Conservation (phyloP, 2,797 vertebrate genomes). For the Artibeus jamaicensis region DNA sequence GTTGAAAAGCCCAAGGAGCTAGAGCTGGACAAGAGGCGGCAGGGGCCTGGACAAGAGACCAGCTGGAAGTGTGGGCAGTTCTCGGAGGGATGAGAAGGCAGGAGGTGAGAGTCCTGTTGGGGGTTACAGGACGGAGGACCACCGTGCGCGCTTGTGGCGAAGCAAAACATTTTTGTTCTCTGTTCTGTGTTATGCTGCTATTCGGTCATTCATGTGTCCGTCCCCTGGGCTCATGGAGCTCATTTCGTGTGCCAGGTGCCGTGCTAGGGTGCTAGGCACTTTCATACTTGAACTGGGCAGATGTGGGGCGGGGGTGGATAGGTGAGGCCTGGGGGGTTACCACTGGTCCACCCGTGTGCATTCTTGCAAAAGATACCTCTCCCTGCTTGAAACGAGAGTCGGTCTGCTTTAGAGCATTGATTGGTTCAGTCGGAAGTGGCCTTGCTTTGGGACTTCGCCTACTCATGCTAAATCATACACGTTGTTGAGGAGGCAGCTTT, state of each 20-base stretch:
- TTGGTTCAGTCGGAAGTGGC: not conserved
- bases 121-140: fast-evolving
- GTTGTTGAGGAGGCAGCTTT: not conserved
- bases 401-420: not conserved
- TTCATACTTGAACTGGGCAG: not conserved
- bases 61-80: not conserved
- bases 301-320: not conserved
- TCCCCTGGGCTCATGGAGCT: not conserved
- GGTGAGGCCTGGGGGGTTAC: not conserved
- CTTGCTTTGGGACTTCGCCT: not conserved
- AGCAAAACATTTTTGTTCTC: not conserved
- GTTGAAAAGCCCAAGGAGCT: not conserved
- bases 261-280: no score
- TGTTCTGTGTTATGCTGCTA: not conserved
- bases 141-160: no score
- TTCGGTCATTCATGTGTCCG: not conserved
- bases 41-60: not conserved
- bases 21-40: not conserved
- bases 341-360: not conserved
- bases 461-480: not conserved
- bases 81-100: no score
- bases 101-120: not conserved
- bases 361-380: not conserved
- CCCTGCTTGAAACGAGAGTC: not conserved
- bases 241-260: not conserved